Evolutionary conservation across 2,797 vertebrate genomes (phyloP), one percentile per base, ranked within the genome.

Genomic region (Squalus acanthias): DNA sequence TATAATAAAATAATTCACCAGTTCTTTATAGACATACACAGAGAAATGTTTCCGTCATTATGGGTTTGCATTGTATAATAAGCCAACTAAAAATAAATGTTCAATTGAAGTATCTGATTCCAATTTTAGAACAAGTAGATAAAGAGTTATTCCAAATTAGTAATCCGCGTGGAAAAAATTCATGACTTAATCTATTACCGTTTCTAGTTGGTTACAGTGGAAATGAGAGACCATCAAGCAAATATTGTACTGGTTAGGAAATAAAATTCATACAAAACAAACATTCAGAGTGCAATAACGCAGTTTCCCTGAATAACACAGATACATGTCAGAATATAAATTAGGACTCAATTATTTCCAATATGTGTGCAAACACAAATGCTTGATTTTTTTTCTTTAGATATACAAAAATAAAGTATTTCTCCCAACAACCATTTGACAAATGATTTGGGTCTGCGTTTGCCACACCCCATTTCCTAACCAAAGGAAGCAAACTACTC

Each of bases 161-260:
- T 85, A 85, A 60, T 33, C 26, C 3, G 20, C 20, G 8, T 50
- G 7, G 46, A 85, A 85, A 50, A 50, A 85, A 85, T 85, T 85
- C 46, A 85, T 50, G 46, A 85, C 46, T 50, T 22, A 85, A 85
- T 85, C 20, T 39, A 89, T 60, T 89, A 89, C 26, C 0, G 60
- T 13, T 89, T 89, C 53, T 57, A 10, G 24, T 89, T 89, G 50
- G 60, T 89, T 89, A 60, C 87, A 89, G 50, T 89, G 50, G 26
- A 89, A 89, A 89, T 57, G 87, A 85, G 82, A 89, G 53, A 89
- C 53, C 6, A 89, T 89, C 87, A 89, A 89, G 53, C 50, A 89
- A 89, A 89, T 57, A 89, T 89, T 60, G 9, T 12, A 89, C 24
- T 89, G 24, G 22, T 89, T 89, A 89, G 53, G 87, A 60, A 89